Conservation (phyloP, 2,113 vertebrate genomes). For the Colinus virginianus region DNA sequence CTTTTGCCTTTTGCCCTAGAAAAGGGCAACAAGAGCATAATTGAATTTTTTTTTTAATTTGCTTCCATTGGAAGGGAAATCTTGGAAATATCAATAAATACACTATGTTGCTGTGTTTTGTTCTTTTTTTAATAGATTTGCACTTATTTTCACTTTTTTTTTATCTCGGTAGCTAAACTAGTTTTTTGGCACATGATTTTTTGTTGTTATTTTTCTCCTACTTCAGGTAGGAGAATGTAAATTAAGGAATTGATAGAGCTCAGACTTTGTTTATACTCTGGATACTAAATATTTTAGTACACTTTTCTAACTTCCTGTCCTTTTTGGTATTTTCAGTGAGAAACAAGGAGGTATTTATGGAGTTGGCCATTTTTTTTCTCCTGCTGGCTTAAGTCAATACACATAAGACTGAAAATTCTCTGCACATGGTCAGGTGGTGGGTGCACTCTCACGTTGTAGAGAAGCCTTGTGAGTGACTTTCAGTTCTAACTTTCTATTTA, state of each 20-base stretch:
- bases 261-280: background rate
- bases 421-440: background rate
- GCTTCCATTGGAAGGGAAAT: slow-evolving; percentile 23
- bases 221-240: background rate
- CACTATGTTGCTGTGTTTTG: background rate
- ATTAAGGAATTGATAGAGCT: background rate
- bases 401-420: background rate
- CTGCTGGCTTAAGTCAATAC: background rate
- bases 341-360: background rate
- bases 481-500: background rate
- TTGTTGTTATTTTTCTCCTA: background rate
- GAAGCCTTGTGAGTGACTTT: background rate
- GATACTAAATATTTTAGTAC: background rate
- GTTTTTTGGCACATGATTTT: background rate
- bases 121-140: background rate
- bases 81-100: slow-evolving; percentile 10
- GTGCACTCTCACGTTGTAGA: background rate
- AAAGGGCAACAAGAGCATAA: slow-evolving; percentile 20
- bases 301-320: slow-evolving; percentile 8
- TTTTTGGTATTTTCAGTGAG: background rate
- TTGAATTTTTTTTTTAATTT: slow-evolving; percentile 37
- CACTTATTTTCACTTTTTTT: background rate
- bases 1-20: background rate
- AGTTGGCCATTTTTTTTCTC: background rate
- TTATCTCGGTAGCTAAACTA: background rate